Evolutionary conservation across 2,888 invertebrate genomes (phyloP), one percentile per base, ranked within the genome.

Genomic region (Morpho achilles): DNA sequence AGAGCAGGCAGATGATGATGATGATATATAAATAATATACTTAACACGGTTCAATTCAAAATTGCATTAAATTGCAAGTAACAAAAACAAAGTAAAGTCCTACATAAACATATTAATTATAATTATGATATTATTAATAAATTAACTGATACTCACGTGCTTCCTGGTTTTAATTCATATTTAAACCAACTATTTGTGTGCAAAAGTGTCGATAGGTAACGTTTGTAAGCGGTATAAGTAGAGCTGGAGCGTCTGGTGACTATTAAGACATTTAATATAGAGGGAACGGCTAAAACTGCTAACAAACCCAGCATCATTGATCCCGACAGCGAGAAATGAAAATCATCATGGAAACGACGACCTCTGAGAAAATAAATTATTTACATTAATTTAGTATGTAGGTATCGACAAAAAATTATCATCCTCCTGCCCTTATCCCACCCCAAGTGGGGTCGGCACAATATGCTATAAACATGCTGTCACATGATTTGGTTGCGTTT

Each of bases 121-220:
- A n/a, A n/a, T n/a, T n/a, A n/a, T n/a, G n/a, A n/a, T n/a, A n/a
- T n/a, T n/a, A n/a, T n/a, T n/a, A 32, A 32, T 32, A 32, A 5
- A 32, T 32, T 32, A 32, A 32, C 32, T 32, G 32, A 49, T 10
- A 76, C 84, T 76, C 79, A 93, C 93, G 74, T 76, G 44, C 92
- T 91, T 51, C 87, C 82, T 1, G 91, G 89, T 58, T 89, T 89
- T 44, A 94, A 91, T 61, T 94, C 92, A 16, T 91, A 84, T 58
- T 91, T 86, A 74, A 95, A 95, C 97, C 97, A 97, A 7, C 92
- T 78, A 32, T 91, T 82, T 64, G 94, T 92, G 72, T 96, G 95
- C 2, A 93, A 84, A 48, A 95, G 87, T 0, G 97, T 97, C 4
- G 93, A 91, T 22, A 95, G 76, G 75, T 97, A 97, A 67, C 96